Evolutionary conservation across 2,113 vertebrate species (phyloP).

Genomic region (Eolophus roseicapilla): DNA sequence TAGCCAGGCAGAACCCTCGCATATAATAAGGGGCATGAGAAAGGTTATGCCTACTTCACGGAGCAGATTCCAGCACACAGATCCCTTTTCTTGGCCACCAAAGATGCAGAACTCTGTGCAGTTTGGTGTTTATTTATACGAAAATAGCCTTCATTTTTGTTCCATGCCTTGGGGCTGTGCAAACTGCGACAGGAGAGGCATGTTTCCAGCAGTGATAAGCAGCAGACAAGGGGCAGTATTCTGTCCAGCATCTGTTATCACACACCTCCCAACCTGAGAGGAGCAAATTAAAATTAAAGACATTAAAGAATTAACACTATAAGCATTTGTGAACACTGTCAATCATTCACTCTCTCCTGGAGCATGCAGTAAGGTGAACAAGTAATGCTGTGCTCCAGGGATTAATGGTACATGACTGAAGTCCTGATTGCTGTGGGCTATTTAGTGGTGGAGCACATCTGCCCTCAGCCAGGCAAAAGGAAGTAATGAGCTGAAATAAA

Average conservation of each 20-base stretch:
- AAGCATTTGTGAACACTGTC: constrained; percentile 36
- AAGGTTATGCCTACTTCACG: constrained; percentile 49
- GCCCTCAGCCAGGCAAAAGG: neutral
- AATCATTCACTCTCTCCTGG: constrained; percentile 55
- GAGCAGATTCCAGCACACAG: constrained; percentile 53
- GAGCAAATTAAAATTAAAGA: constrained; percentile 44
- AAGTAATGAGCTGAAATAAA: constrained; percentile 44
- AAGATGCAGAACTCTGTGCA: constrained; percentile 43
- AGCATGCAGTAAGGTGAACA: constrained; percentile 30
- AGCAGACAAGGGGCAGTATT: neutral
- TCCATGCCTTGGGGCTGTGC: constrained; percentile 46
- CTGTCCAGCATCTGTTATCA: constrained; percentile 17
- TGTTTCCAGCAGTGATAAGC: constrained; percentile 43
- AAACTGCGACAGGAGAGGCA: neutral
- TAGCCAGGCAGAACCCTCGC: constrained; percentile 28
- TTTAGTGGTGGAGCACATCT: constrained; percentile 24
- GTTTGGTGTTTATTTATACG: constrained; percentile 61
- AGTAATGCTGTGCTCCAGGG: constrained; percentile 1
- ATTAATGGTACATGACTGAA: constrained; percentile 60
- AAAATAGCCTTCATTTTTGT: constrained; percentile 62
- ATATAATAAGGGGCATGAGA: constrained; percentile 66
- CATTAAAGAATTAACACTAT: constrained; percentile 52
- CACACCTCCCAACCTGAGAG: neutral
- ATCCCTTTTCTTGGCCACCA: constrained; percentile 59
- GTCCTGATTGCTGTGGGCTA: constrained; percentile 6